Evolutionary conservation across 64 coral and sea anemone genomes (phyloP).

Genomic region (Hydrozoanthus tunicans): DNA sequence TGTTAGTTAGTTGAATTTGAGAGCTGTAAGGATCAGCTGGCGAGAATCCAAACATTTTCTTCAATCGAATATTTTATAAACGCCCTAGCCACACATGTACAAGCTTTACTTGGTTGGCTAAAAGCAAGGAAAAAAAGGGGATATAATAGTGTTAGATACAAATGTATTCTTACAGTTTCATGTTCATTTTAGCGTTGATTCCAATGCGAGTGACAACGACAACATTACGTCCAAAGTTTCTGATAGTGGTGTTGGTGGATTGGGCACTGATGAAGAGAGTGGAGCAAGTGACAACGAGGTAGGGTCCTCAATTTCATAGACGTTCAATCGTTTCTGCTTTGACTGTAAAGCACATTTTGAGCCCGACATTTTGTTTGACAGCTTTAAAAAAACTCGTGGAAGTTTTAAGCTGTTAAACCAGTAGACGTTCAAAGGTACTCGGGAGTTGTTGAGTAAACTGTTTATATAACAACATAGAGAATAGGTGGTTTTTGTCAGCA

Average conservation of each 20-base stretch:
- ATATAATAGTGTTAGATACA: no score
- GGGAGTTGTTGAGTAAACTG: no score
- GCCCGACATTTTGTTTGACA: no score
- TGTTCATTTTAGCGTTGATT: constrained; percentile 5
- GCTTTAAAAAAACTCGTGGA: not conserved
- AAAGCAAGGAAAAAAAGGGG: not conserved
- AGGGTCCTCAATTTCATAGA: not conserved
- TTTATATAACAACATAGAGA: no score
- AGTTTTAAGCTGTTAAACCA: no score
- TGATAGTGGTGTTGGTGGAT: constrained; percentile 33
- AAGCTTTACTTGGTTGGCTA: not conserved
- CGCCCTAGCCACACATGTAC: not conserved
- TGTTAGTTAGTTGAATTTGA: no score
- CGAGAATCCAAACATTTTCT: no score
- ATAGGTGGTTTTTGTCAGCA: no score
- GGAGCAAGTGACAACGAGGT: not conserved
- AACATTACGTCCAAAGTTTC: not conserved
- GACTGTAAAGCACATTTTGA: no score
- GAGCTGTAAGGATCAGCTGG: no score
- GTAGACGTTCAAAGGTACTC: no score
- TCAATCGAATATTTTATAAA: not conserved
- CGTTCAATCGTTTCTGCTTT: no score
- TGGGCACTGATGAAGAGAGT: constrained; percentile 45
- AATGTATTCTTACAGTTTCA: not conserved
- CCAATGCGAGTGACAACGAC: constrained; percentile 31